Evolutionary conservation across 2,888 invertebrate species (phyloP).

Genomic region (Carpatolechia fugitivella): DNA sequence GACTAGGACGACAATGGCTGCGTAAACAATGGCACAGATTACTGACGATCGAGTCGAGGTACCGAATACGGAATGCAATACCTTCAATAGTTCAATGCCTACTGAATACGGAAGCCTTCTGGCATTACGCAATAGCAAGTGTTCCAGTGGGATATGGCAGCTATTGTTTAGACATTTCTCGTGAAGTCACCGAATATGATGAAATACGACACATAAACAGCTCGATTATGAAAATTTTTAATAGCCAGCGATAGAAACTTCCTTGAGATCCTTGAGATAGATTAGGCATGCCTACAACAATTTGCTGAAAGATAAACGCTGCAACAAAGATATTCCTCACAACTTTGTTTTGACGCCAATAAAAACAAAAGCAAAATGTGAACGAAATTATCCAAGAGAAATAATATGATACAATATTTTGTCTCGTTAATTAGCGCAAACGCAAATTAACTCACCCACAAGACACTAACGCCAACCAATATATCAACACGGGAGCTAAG

Average conservation of each 20-base stretch:
- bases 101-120: background rate
- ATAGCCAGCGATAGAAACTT: background rate
- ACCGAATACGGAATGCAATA: slow-evolving; percentile 20
- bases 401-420: background rate
- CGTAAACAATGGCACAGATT: slow-evolving; percentile 56
- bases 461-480: slow-evolving; percentile 26
- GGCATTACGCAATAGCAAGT: background rate
- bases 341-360: background rate
- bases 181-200: background rate
- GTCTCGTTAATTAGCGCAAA: background rate
- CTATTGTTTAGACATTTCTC: background rate
- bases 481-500: slow-evolving; percentile 38
- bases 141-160: background rate
- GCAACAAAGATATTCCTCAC: background rate
- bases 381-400: background rate
- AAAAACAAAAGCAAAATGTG: background rate
- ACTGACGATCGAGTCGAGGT: slow-evolving; percentile 31
- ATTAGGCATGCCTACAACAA: background rate
- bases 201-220: background rate
- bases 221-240: background rate
- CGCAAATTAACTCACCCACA: background rate
- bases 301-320: background rate
- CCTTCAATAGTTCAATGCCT: background rate
- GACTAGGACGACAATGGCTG: slow-evolving; percentile 43
- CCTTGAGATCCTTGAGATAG: background rate